Conservation (phyloP, 2,797 vertebrate genomes). For the Macropus fuliginosus region DNA sequence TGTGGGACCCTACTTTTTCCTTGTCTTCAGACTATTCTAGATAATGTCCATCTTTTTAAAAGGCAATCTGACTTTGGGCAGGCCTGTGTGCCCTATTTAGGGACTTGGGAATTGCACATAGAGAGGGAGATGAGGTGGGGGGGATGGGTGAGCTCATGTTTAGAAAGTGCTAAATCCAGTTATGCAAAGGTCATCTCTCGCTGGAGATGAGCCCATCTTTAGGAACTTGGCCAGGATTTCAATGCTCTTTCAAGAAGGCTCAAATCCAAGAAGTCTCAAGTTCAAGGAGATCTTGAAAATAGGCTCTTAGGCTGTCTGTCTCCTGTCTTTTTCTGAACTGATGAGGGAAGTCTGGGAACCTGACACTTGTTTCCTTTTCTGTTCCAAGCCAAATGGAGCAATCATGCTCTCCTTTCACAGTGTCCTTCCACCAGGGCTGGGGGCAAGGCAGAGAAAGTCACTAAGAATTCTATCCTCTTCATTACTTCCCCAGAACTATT, state of each 20-base stretch:
- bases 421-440: not conserved
- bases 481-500: slow-evolving; percentile 22
- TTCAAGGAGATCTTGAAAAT: slow-evolving; percentile 37
- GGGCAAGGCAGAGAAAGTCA: not conserved
- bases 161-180: slow-evolving; percentile 16
- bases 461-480: not conserved
- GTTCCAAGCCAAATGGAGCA: too few species aligned
- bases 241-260: slow-evolving; percentile 44
- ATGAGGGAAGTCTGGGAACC: slow-evolving; percentile 9
- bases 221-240: slow-evolving; percentile 8
- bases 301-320: not conserved
- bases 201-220: slow-evolving; percentile 1
- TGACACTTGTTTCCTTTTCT: slow-evolving; percentile 30
- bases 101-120: not conserved
- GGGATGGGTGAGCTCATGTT: slow-evolving; percentile 6
- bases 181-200: slow-evolving; percentile 13
- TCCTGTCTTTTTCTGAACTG: not conserved
- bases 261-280: slow-evolving; percentile 30
- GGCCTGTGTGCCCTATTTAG: not conserved
- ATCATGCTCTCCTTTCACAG: too few species aligned
- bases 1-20: not conserved
- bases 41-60: not conserved
- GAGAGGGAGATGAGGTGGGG: not conserved
- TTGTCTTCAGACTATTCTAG: not conserved
- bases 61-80: not conserved